phyloP scores from a whole-genome alignment of 2,113 vertebrate genomes.

The Platysternon megacephalum region DNA sequence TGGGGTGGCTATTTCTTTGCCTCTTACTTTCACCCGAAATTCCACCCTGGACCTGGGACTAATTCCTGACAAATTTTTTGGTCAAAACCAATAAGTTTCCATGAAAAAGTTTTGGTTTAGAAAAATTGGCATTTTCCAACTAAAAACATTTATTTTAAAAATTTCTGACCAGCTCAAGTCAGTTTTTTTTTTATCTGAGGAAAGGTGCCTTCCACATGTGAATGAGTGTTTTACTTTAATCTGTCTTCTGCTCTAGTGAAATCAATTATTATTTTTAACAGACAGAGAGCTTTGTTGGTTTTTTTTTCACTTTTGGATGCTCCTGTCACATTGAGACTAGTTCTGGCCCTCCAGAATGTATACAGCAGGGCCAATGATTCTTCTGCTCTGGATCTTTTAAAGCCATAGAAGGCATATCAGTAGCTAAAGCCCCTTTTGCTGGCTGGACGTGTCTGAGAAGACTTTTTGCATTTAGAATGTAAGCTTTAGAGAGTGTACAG shows the following conservation, averaged over 20 bases:
- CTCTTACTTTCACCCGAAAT: not conserved
- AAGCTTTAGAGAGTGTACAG: not conserved
- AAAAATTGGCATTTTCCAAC: not conserved
- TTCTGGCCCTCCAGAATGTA: not conserved
- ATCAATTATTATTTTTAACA: not conserved
- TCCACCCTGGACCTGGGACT: not conserved
- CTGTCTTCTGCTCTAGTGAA: not conserved
- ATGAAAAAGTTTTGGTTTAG: not conserved
- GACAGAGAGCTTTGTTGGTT: not conserved
- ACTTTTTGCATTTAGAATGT: not conserved
- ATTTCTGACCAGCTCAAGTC: not conserved
- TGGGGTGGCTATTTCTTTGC: not conserved
- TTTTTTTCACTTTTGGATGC: not conserved
- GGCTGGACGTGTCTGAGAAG: not conserved
- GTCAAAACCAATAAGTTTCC: not conserved
- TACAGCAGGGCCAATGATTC: not conserved
- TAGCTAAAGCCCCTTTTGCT: not conserved
- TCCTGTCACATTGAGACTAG: not conserved
- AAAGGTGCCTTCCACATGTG: not conserved
- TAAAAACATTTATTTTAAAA: not conserved
- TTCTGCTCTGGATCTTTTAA: not conserved
- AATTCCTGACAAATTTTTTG: not conserved
- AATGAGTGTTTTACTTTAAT: not conserved
- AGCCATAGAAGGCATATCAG: not conserved
- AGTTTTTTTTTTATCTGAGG: not conserved